Evolutionary conservation across 2,113 vertebrate species (phyloP).

Genomic region (Leptodactylus fuscus): DNA sequence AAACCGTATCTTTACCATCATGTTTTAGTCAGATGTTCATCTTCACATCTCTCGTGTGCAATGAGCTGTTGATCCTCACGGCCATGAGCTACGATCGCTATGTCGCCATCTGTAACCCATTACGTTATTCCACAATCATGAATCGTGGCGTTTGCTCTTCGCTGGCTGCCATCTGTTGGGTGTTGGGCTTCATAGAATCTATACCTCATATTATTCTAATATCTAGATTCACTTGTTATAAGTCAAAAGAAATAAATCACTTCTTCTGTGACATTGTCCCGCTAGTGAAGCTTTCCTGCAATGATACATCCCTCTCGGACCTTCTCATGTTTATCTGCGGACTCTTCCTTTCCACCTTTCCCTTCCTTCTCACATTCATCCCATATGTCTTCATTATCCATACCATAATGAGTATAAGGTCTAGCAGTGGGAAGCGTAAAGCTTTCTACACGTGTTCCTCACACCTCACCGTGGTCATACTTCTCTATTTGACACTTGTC

Average conservation of each 20-base stretch:
- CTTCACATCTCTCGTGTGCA: constrained; percentile 9
- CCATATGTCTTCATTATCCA: not conserved
- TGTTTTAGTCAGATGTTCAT: constrained; percentile 26
- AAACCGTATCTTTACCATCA: not conserved
- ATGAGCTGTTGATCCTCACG: constrained; percentile 24
- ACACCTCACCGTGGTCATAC: constrained; percentile 43
- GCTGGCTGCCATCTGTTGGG: constrained; percentile 62
- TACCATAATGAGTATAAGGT: constrained; percentile 3
- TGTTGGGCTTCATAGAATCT: constrained; percentile 65
- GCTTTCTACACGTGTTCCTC: constrained; percentile 50
- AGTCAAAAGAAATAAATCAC: constrained; percentile 46
- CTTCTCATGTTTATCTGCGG: constrained; percentile 16
- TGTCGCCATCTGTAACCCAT: constrained; percentile 42
- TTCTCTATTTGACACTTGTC: constrained; percentile 52
- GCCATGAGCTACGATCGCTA: constrained; percentile 44
- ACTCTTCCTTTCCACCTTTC: constrained; percentile 24
- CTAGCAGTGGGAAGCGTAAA: constrained; percentile 12
- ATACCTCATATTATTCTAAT: constrained; percentile 62
- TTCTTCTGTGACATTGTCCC: constrained; percentile 58
- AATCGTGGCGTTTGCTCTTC: constrained; percentile 43
- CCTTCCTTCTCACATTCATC: constrained; percentile 42
- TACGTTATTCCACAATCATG: constrained; percentile 30
- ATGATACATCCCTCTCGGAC: constrained; percentile 13
- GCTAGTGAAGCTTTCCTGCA: constrained; percentile 54
- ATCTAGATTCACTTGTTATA: constrained; percentile 39